Base-by-base conservation (phyloP, 2,888 invertebrate species). In the Aelia acuminata region DNA sequence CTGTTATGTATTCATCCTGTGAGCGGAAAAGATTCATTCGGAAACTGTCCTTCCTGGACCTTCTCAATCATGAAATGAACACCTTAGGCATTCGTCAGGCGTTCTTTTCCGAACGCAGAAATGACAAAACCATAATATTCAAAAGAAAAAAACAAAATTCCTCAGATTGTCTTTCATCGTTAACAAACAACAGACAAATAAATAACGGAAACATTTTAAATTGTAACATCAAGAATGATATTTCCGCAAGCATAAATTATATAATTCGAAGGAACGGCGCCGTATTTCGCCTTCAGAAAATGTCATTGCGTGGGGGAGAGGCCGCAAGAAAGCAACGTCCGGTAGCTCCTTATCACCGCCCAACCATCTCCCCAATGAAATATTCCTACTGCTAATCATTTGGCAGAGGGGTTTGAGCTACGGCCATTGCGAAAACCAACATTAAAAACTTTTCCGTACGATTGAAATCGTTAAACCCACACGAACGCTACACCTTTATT, bases 251-350 rank as follows among this genome's bases (percentile, higher is more conserved):
- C 63, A 70, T 70, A 35, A 1, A 31, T 70, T 70, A 70, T 35
- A 70, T 70, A 70, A 70, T 70, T 35, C 20, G 20, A 35, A 70
- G 63, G 35, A 70, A 70, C 63, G 63, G 63, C 20, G 31, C 63
- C 2, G 31, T 35, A 70, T 70, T 35, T 70, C 63, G 31, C 63
- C 63, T 70, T 70, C 63, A 70, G 31, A 70, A 70, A 70, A 70
- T 70, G 63, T 70, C 63, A 70, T 35, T 70, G 63, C 63, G 63
- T 70, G 63, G 63, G 63, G 57, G 26, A 26, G n/a, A 57, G 26
- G 26, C 53, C 53, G 53, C 7, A 15, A 57, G 57, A 57, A 57
- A 57, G 57, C 18, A 70, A n/a, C n/a, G n/a, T n/a, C 31, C 63
- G 63, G 63, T 70, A 70, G 63, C 35, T 20, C 18, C 31, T 35